phyloP scores from a whole-genome alignment of 1,140 invertebrate species.

The Drosophila burlai region DNA sequence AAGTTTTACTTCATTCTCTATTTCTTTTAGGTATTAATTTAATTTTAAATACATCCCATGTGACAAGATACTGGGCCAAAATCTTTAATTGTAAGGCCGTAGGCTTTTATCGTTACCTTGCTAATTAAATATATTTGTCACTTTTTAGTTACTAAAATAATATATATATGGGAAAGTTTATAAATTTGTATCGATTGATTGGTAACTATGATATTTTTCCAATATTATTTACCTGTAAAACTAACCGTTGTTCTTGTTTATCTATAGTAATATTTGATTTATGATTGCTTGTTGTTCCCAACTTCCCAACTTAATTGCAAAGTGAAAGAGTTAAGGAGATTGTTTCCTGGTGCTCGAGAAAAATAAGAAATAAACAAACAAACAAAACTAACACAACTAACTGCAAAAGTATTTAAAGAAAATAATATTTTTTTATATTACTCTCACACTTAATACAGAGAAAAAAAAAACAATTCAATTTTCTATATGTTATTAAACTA shows the following conservation, averaged over 20 bases:
- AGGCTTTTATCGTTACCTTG: constrained; percentile 13
- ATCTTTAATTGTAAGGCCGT: background rate
- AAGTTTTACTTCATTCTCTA: background rate
- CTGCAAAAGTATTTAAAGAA: constrained; percentile 38
- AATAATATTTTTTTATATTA: constrained; percentile 31
- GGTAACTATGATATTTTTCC: background rate
- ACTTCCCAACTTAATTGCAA: constrained; percentile 41
- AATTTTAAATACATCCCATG: background rate
- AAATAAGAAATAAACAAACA: constrained; percentile 33
- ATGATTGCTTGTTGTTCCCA: constrained; percentile 26
- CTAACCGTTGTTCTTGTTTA: constrained; percentile 22
- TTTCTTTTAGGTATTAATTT: background rate
- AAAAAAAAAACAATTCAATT: background rate
- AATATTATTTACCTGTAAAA: background rate
- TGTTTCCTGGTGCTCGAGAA: constrained; percentile 42
- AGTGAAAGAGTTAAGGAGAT: constrained; percentile 45
- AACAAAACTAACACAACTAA: constrained; percentile 21
- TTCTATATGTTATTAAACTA: too few relatives aligned
- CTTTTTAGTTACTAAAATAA: background rate
- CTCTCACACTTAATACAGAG: constrained; percentile 2
- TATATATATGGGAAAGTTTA: background rate
- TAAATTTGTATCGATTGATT: background rate
- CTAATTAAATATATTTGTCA: constrained; percentile 13
- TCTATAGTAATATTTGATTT: constrained; percentile 46
- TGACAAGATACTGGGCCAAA: background rate